Base-by-base conservation (phyloP, 2,113 vertebrate species). In the Nycticebus coucang region DNA sequence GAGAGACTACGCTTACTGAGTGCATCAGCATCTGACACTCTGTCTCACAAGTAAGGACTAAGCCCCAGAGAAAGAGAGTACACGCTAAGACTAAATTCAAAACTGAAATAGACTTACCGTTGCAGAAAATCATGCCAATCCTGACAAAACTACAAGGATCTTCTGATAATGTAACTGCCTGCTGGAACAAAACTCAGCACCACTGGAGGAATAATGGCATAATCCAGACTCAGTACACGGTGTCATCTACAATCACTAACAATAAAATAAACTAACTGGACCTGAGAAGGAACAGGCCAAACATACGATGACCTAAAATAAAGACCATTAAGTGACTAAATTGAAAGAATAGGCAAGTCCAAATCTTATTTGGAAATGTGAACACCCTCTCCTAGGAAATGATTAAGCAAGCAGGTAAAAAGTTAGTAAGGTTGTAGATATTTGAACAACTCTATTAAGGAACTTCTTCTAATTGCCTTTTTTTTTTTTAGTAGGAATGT, bases 401-500 rank as follows among this genome's bases (percentile, higher is more conserved):
- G 64, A 85, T 21, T 26, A 41, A 69, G 26, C 41, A 55, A 33
- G 21, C 13, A n/a, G 22, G 18, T 45, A 55, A 57, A 57, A 53
- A 30, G 53, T 3, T 45, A 68, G 28, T 15, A 68, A 89, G 35
- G 59, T 45, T 59, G 7, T 11, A 68, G 50, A 74, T 12, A 35
- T 57, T 62, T 79, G 64, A 71, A 84, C 72, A 68, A 19, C 64
- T 37, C 15, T 50, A n/a, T 19, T 30, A 11, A 87, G 8, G 30
- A 80, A 35, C 9, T 35, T 60, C 33, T 24, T 60, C 35, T 22
- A n/a, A n/a, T n/a, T n/a, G n/a, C n/a, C n/a, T n/a, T n/a, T n/a
- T n/a, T n/a, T n/a, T n/a, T n/a, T n/a, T n/a, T 84, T 77, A 95
- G 62, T 95, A 97, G 64, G 96, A 97, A 97, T 94, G 11, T 82